phyloP scores from a whole-genome alignment of 2,113 vertebrate genomes.

The Thamnaconus septentrionalis region DNA sequence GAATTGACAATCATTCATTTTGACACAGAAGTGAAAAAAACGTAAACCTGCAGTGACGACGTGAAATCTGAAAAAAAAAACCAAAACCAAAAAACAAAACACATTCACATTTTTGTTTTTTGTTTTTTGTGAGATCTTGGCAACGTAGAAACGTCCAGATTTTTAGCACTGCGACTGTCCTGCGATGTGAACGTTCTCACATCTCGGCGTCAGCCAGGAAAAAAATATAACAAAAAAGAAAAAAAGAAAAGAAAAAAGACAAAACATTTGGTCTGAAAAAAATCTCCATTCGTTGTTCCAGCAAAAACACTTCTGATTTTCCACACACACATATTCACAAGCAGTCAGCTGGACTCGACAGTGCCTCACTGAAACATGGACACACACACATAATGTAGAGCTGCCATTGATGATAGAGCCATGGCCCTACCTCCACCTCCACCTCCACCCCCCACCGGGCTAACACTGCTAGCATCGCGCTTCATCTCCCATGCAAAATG shows the following conservation, averaged over 20 bases:
- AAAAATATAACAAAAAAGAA: not conserved
- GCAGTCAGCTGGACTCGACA: slow-evolving; percentile 31
- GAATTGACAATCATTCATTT: slow-evolving; percentile 70
- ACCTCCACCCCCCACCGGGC: not conserved
- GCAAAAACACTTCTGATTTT: too few relatives aligned
- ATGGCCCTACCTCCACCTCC: slow-evolving; percentile 23
- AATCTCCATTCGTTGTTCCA: too few relatives aligned
- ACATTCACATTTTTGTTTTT: slow-evolving; percentile 58
- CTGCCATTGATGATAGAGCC: slow-evolving; percentile 57
- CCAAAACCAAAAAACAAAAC: slow-evolving; percentile 52
- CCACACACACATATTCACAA: slow-evolving; percentile 44
- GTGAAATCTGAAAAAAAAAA: slow-evolving; percentile 29
- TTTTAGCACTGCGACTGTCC: too few relatives aligned
- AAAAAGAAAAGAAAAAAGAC: not conserved
- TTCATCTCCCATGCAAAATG: slow-evolving; percentile 4
- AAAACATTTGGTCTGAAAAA: slow-evolving; percentile 12
- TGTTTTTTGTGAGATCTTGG: slow-evolving; percentile 26
- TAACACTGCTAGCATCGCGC: slow-evolving; percentile 30
- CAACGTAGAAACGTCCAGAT: not conserved
- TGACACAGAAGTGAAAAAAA: slow-evolving; percentile 39
- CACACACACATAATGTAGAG: slow-evolving; percentile 55
- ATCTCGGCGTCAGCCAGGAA: not conserved
- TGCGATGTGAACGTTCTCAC: too few relatives aligned
- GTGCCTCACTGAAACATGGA: slow-evolving; percentile 41
- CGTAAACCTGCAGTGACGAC: too few relatives aligned